Evolutionary conservation across 2,888 invertebrate species (phyloP), one percentile per base, ranked within the genome.

Genomic region (Monopis laevigella): DNA sequence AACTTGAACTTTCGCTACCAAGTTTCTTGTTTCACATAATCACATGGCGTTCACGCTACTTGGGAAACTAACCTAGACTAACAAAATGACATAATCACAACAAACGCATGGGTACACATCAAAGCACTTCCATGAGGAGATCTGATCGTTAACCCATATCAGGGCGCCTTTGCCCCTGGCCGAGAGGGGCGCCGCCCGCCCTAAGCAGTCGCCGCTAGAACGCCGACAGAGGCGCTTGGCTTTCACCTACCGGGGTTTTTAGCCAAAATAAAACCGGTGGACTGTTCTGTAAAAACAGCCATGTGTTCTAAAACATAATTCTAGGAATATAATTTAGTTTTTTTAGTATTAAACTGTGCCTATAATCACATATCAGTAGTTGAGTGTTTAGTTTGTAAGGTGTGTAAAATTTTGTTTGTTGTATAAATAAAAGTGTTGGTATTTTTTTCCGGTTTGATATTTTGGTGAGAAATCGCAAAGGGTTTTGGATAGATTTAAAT

Each of bases 91-190:
- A 32, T 32, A 32, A 32, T 32, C 16, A 32, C 32, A 32, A 32
- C 32, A 32, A 32, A 32, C 32, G 32, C 32, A 32, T 32, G 16
- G 32, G 16, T 32, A 32, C 32, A 32, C 32, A 32, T 32, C 32
- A 32, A 32, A 32, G 32, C 17, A 32, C 32, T 32, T 12, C 36
- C 19, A 21, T 21, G 21, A 36, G 36, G 21, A 36, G 21, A 21
- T 36, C 16, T 68, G 71, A 72, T 73, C 73, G 73, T 73, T 74
- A 73, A 62, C 71, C 71, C 63, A 67, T 58, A 59, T 65, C 52
- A 18, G 30, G 30, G 21, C 36, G 12, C 36, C 36, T 11, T n/a
- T 12, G 21, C 36, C 36, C 36, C 21, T 14, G 32, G 16, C 14
- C 42, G 14, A 28, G 35, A 16, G 27, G 35, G 41, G 36, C 14